Evolutionary conservation across 2,797 vertebrate genomes (phyloP), one percentile per base, ranked within the genome.

Genomic region (Ctenochaetus hawaiiensis): DNA sequence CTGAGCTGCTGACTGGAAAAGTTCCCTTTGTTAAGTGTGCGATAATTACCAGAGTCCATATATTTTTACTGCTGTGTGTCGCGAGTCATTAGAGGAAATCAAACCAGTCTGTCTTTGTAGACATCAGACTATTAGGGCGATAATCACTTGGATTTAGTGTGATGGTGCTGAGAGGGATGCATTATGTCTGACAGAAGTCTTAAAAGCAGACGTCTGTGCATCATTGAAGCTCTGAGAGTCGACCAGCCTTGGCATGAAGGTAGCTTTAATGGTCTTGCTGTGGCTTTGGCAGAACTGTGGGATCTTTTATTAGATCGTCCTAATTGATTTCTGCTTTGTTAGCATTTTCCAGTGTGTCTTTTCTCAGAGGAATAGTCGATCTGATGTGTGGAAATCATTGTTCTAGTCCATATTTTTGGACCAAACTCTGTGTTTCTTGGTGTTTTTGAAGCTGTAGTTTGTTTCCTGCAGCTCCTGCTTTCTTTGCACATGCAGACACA

Each of bases 371-470:
- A 72, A 63, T 18, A 11, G 45, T 51, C 54, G 39, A 65, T 64
- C 61, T 79, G 34, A 59, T 63, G 10, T 23, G 43, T 47, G 52
- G 51, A 73, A 84, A 59, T 67, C 73, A 60, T 72, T 34, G 77
- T 77, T 84, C 75, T 68, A 37, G 64, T 77, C 78, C 54, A 48
- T 64, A 61, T 79, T 56, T 26, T 4, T 53, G 20, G 30, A 49
- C 30, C 64, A 76, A 45, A 73, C 47, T 26, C 22, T 62, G 47
- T 43, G 18, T 52, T 61, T 54, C 47, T 22, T 30, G 26, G 44
- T 30, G 58, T 75, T 79, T 54, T 20, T 60, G 14, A 60, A 18
- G 37, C 60, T 69, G 26, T 45, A 67, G 20, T 34, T 75, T 59
- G 44, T 69, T 78, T 83, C 65, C 62, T 47, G 73, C 23, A 26